A percentile compares a stretch with the other conserved stretches of the same genome.
Conservation (phyloP, 1,140 invertebrate species). For the Linepithema humile region DNA sequence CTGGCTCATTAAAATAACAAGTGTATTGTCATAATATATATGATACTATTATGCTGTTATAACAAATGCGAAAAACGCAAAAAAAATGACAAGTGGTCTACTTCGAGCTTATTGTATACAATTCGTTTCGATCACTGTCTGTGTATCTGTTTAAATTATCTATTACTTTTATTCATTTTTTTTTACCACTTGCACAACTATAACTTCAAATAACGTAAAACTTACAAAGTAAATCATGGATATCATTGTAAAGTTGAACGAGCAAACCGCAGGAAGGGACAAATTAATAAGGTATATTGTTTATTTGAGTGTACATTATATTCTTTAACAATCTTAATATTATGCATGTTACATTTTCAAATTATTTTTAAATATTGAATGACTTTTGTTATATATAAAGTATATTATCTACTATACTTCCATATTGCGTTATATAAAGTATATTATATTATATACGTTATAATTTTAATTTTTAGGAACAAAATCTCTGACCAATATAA, state of each 20-base stretch:
- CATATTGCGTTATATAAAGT: no score
- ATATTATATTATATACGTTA: no score
- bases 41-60: background rate
- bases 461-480: background rate
- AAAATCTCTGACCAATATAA: background rate
- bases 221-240: constrained; percentile 83
- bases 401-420: no score
- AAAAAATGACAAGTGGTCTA: background rate
- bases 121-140: background rate
- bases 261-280: constrained; percentile 86
- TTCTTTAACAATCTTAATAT: background rate
- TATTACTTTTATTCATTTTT: background rate
- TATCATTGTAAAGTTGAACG: constrained; percentile 86
- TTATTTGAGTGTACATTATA: background rate
- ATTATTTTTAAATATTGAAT: background rate
- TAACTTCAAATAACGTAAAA: background rate
- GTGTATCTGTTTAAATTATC: no score
- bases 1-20: background rate
- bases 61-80: background rate
- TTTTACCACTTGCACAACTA: background rate
- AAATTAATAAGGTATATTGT: constrained; percentile 86
- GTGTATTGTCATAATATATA: background rate
- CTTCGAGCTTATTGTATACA: background rate
- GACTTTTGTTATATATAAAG: background rate
- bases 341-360: no score